Evolutionary conservation across 2,888 invertebrate genomes (phyloP), one percentile per base, ranked within the genome.

Genomic region (Hetaerina titia): DNA sequence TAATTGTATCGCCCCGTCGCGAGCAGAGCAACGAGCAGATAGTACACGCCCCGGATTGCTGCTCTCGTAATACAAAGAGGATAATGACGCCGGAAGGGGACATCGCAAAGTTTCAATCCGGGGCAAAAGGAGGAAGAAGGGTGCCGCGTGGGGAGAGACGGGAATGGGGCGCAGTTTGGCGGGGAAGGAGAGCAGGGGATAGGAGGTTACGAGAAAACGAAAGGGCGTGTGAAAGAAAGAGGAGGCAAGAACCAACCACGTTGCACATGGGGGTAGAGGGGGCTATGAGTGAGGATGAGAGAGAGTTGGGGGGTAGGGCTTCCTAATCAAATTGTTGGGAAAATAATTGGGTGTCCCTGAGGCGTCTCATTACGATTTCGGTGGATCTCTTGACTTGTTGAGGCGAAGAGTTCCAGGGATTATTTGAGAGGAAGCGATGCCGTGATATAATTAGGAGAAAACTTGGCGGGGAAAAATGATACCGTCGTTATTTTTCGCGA

Each of bases 291-390:
- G n/a, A 17, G 5, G 13, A 81, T 31, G 81, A 81, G 31, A 31
- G 81, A 81, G 2, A 25, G 31, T 25, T 13, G 81, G 81, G 81
- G 15, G 31, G 81, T n/a, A 92, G 92, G 56, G 69, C 69, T 92
- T 74, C 69, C 69, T 69, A 92, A 92, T 92, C 92, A 64, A 92
- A 92, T 92, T 92, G 92, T 92, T 92, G 69, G 69, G 92, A 92
- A 92, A 92, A 92, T 92, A 92, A 92, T 92, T 74, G 92, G 92
- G 92, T 56, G 74, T 69, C 92, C 69, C 56, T 90, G 25, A 45
- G 64, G 64, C 45, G 64, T 69, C 92, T 92, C 92, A 69, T 74
- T 74, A 74, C 69, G 69, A 74, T 92, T 56, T 57, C n/a, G 64
- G 56, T 11, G 81, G 69, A 92, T 64, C 19, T 92, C 64, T 81